Base-by-base conservation (phyloP, 2,113 vertebrate genomes). In the Paramisgurnus dabryanus region DNA sequence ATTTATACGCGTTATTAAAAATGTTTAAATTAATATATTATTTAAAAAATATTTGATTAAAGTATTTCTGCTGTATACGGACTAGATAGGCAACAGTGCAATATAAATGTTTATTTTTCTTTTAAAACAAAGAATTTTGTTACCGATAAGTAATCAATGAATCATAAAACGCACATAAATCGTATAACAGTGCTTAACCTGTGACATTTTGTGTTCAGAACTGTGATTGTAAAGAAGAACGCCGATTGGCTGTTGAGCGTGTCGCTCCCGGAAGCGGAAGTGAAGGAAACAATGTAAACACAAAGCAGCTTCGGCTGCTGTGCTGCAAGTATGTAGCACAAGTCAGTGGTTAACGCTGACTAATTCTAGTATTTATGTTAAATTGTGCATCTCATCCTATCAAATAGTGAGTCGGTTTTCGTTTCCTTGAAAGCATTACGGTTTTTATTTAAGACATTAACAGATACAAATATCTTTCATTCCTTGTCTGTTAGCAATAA, bases 191-290 rank as follows among this genome's bases (percentile, higher is more conserved):
- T 40, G 22, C n/a, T 40, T 55, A 17, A 55, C 27, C 15, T 53
- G 67, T 49, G 67, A 45, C 47, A 9, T 68, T 69, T 69, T 57
- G n/a, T 18, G 13, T 74, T 74, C 6, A 22, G 10, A 2, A 5
- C 9, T 27, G 58, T 18, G 8, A 10, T 6, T 60, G 4, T 41
- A 9, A 27, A 15, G 17, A 11, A 27, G 41, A 1, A 22, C 60
- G 10, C 63, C 79, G 64, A 27, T 47, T 55, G 81, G 10, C 50
- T 41, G 50, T 22, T 55, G 71, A 34, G 15, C 11, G 17, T 3
- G 12, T 5, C 27, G 2, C 67, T 70, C 4, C 18, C 71, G 71
- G 71, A 80, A 71, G 71, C 53, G 82, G 78, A 80, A 80, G 66
- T 10, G 40, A 15, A 3, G 9, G 64, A 13, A 13, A 49, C 41